Conservation (phyloP, 2,888 invertebrate species). For the Caenorhabditis sp. region DNA sequence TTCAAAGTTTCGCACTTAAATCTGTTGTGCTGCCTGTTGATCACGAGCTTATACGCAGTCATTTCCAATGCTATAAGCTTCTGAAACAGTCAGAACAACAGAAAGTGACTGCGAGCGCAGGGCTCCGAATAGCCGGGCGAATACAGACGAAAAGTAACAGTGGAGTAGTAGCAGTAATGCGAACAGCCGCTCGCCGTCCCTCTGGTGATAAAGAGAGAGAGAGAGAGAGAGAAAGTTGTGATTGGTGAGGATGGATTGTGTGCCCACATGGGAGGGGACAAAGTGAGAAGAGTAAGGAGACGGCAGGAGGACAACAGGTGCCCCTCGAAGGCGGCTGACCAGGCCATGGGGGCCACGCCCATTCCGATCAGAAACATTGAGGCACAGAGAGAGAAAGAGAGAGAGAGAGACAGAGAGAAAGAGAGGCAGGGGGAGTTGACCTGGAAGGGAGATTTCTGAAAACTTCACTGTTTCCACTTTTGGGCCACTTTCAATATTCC, state of each 20-base stretch:
- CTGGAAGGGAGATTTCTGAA: neutral
- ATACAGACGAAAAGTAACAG: neutral
- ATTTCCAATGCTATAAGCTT: slow-evolving; percentile 27
- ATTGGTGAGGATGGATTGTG: slow-evolving; percentile 41
- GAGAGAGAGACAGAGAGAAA: slow-evolving; percentile 19
- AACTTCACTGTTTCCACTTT: too few species aligned
- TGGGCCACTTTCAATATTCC: too few species aligned
- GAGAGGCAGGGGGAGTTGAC: neutral
- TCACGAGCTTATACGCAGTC: slow-evolving; percentile 56
- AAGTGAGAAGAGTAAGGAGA: neutral
- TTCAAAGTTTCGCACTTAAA: neutral
- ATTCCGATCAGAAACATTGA: neutral
- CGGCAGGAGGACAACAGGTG: slow-evolving; percentile 22
- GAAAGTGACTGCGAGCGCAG: neutral
- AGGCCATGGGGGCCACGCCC: neutral
- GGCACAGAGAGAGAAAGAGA: neutral
- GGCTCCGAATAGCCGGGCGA: neutral
- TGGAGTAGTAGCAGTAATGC: slow-evolving; percentile 8
- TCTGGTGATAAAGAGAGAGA: neutral
- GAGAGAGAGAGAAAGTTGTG: slow-evolving; percentile 32
- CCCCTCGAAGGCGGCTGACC: neutral
- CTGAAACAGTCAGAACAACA: slow-evolving; percentile 54
- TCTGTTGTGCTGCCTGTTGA: slow-evolving; percentile 57
- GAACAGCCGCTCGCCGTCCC: slow-evolving; percentile 1
- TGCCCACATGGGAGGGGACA: slow-evolving; percentile 13